phyloP scores from a whole-genome alignment of 2,113 vertebrate genomes.

The Antechinus stuartii region DNA sequence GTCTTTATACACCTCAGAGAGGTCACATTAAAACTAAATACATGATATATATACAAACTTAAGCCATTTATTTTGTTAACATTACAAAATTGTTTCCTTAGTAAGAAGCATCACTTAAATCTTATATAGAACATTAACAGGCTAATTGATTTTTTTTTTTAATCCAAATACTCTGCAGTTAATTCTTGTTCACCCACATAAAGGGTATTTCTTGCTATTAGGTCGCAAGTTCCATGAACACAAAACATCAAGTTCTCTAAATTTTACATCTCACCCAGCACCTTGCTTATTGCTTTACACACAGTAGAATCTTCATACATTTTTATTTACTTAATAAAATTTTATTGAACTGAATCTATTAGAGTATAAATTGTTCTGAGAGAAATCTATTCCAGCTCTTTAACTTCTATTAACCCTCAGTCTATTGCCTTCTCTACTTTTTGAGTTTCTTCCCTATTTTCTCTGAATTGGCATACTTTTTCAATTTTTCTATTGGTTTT shows the following conservation, averaged over 20 bases:
- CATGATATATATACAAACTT: constrained; percentile 40
- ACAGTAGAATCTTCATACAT: neutral
- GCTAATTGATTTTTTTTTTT: neutral
- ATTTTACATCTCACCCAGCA: neutral
- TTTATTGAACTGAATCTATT: neutral
- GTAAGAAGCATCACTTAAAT: constrained; percentile 30
- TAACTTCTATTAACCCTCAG: neutral
- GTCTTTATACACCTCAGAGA: constrained; percentile 38
- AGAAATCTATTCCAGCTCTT: neutral
- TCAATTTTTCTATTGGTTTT: constrained; percentile 22
- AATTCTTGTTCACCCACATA: constrained; percentile 37
- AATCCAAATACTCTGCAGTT: constrained; percentile 15
- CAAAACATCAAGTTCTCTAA: neutral
- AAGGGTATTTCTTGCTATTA: neutral
- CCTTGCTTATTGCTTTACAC: neutral
- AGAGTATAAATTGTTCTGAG: neutral
- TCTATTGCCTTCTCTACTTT: neutral
- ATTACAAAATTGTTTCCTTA: constrained; percentile 39
- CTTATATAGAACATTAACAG: neutral
- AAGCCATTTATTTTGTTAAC: constrained; percentile 40
- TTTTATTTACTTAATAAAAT: neutral
- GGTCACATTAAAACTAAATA: constrained; percentile 49
- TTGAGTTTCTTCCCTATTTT: neutral
- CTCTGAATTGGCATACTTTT: neutral
- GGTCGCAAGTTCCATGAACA: neutral